Base-by-base conservation (phyloP, 2,113 vertebrate species). In the Mesitornis unicolor region DNA sequence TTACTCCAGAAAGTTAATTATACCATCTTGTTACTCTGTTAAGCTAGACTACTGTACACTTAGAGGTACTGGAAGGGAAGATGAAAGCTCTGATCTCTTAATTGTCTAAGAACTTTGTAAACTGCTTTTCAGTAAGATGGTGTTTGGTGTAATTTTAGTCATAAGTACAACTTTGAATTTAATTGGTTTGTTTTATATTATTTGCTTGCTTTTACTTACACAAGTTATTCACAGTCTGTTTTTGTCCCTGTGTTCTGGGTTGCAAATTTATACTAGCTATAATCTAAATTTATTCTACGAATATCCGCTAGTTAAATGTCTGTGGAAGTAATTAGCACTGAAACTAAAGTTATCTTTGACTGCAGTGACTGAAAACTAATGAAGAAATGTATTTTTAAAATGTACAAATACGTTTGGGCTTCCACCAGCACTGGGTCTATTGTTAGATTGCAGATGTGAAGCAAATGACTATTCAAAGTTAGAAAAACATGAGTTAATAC, bases 321-420 rank as follows among this genome's bases (percentile, higher is more conserved):
- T 92, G 35, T 79, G 67, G 63, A 86, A 88, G 59, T 77, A 77
- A 35, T 93, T 92, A 67, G 59, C 38, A 9, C 26, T 74, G 69
- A 50, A 80, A 65, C 70, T 80, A 74, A 84, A 64, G 69, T 69
- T 7, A 28, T 33, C 26, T 86, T 81, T 90, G 20, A 61, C 56
- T 92, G 21, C 29, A 16, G 16, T 40, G 43, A 56, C 38, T 60
- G 71, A 40, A 83, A 90, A 61, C 6, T 40, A 54, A 53, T 80
- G 26, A 89, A 28, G n/a, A 65, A 70, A 48, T 38, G 10, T 61
- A 4, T 63, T 91, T 84, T 84, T 54, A 6, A 87, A 81, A 47
- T 57, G 35, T 45, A 21, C 38, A 42, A 31, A 38, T 78, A 29
- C 13, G 4, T 78, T 93, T 90, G 35, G 56, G 33, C 43, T 90